phyloP scores from a whole-genome alignment of 1,140 invertebrate genomes.

The Coenobita brevimanus region DNA sequence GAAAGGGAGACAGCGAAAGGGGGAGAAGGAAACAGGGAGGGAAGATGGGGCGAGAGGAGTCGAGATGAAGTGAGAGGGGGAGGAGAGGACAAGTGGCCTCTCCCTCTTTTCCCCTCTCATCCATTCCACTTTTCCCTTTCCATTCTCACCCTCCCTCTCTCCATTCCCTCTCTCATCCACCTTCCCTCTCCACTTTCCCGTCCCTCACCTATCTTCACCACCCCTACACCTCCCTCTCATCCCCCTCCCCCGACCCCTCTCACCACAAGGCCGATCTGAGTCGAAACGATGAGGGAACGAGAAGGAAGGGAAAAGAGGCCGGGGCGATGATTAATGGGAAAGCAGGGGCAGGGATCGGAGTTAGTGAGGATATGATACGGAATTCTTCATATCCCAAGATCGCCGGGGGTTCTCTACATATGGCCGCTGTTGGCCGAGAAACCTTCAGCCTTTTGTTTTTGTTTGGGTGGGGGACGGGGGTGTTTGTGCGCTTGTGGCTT shows the following conservation, averaged over 20 bases:
- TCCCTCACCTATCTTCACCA: neutral
- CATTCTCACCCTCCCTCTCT: neutral
- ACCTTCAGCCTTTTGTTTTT: conserved; percentile 11
- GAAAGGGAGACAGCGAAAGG: neutral
- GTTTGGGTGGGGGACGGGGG: no score
- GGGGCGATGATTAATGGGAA: conserved; percentile 47
- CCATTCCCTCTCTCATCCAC: neutral
- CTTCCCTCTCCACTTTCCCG: neutral
- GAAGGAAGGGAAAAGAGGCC: no score
- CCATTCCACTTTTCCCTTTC: neutral
- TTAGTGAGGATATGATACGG: conserved; percentile 54
- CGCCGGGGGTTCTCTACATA: conserved; percentile 48
- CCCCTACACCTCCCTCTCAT: neutral
- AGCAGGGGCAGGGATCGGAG: conserved; percentile 25
- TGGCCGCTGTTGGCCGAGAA: no score
- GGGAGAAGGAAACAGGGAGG: neutral
- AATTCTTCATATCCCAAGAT: conserved; percentile 57
- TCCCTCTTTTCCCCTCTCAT: conserved; percentile 13
- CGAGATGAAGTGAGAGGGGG: neutral
- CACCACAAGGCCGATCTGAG: conserved; percentile 4
- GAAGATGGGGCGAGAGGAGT: neutral
- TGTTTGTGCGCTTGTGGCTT: no score
- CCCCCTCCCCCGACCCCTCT: neutral
- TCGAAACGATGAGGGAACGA: neutral
- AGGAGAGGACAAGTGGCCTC: neutral